These are phyloP conservation scores for Psilanteris sp. DNA, from an alignment of 1,140 invertebrate species.

Conservation along the genomic window DNA sequence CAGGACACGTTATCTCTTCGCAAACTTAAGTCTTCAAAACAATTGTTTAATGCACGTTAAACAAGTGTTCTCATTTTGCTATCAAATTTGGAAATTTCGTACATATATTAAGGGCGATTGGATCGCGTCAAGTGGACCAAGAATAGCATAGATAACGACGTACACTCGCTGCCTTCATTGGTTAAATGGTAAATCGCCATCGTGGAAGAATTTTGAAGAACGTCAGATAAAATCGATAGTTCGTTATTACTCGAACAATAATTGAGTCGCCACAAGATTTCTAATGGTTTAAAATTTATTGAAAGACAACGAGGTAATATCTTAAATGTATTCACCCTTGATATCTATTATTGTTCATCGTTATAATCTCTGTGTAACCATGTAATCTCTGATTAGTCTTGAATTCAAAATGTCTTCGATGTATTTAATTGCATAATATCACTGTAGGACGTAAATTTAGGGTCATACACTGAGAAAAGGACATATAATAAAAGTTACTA, in stretches of 20 bases:
- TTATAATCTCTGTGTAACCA: neutral
- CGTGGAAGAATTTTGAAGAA: constrained; percentile 16
- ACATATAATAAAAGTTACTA: too few species aligned
- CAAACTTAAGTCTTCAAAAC: too few species aligned
- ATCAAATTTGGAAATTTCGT: constrained; percentile 25
- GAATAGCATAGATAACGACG: constrained; percentile 50
- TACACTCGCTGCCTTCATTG: constrained; percentile 56
- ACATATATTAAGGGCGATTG: constrained; percentile 67
- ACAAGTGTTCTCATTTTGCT: constrained; percentile 1
- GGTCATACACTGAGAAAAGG: too few species aligned
- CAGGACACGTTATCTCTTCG: too few species aligned
- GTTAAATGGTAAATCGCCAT: constrained; percentile 24
- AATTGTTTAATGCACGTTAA: too few species aligned
- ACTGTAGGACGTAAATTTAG: too few species aligned
- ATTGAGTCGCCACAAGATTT: neutral
- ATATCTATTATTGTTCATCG: constrained; percentile 6
- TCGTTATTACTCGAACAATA: neutral
- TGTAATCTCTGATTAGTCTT: too few species aligned
- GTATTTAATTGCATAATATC: too few species aligned
- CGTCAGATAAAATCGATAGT: constrained; percentile 18
- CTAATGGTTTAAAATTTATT: constrained; percentile 14
- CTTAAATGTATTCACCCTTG: constrained; percentile 36
- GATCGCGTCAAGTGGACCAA: constrained; percentile 66
- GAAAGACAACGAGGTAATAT: constrained; percentile 48
- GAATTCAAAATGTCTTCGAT: too few species aligned